phyloP scores from a whole-genome alignment of 2,888 invertebrate species.

The Vannuccia rotundouncinata region DNA sequence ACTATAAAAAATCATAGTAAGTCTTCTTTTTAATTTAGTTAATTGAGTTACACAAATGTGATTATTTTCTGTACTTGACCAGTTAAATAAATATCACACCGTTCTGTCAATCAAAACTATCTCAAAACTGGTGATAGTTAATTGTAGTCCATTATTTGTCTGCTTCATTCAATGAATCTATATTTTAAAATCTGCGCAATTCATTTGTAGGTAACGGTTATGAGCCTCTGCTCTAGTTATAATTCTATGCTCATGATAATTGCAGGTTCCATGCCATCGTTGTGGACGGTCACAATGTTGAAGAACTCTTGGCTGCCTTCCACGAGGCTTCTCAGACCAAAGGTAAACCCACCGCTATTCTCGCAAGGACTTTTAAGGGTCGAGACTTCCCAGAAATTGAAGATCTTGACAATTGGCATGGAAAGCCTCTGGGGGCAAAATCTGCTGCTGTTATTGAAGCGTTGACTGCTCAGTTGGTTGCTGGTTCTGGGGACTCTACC shows the following conservation, averaged over 20 bases:
- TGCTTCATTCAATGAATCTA: too few species aligned
- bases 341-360: conserved; percentile 79
- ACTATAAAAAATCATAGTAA: too few species aligned
- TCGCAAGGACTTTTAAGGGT: conserved; percentile 80
- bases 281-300: conserved; percentile 92
- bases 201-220: too few species aligned
- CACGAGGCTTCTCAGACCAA: conserved; percentile 66
- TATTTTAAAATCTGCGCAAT: too few species aligned
- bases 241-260: not conserved
- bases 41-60: too few species aligned
- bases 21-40: too few species aligned
- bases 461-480: not conserved
- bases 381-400: conserved; percentile 74
- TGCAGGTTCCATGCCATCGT: conserved; percentile 64
- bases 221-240: too few species aligned
- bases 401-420: conserved; percentile 92
- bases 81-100: too few species aligned
- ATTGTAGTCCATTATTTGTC: too few species aligned
- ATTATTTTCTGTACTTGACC: too few species aligned
- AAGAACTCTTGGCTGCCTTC: conserved; percentile 77
- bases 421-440: conserved; percentile 82
- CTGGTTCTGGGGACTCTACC: not conserved
- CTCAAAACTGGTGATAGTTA: too few species aligned
- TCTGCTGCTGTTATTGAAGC: conserved; percentile 61
- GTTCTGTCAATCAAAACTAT: too few species aligned